Evolutionary conservation across 2,113 vertebrate species (phyloP).

Genomic region (Engraulis encrasicolus): DNA sequence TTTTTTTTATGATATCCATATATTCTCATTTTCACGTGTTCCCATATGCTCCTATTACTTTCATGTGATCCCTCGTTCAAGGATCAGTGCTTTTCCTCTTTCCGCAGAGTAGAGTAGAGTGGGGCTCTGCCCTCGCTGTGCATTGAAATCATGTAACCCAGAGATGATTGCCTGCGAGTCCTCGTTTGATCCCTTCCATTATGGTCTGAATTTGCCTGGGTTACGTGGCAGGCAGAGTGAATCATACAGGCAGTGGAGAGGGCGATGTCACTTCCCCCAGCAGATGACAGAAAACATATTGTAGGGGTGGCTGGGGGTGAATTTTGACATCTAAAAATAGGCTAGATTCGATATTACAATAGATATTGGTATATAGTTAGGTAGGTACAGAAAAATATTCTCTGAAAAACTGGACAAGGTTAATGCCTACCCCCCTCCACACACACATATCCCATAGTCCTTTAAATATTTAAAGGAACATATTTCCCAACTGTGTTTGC

Average conservation of each 20-base stretch:
- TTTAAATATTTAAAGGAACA: no score
- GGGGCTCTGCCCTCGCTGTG: slow-evolving; percentile 23
- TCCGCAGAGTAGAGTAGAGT: no score
- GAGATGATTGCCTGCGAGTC: slow-evolving; percentile 59
- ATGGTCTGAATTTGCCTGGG: slow-evolving; percentile 52
- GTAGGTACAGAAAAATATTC: no score
- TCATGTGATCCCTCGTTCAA: slow-evolving; percentile 9
- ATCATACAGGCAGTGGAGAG: slow-evolving; percentile 40
- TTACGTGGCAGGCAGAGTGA: slow-evolving; percentile 40
- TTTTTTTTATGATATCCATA: neutral
- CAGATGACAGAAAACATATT: neutral
- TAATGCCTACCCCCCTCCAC: no score
- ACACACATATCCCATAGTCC: no score
- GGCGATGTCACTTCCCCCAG: neutral
- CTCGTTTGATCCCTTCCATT: slow-evolving; percentile 55
- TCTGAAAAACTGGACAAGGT: no score
- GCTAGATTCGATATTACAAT: no score
- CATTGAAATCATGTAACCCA: slow-evolving; percentile 53
- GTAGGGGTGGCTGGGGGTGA: no score
- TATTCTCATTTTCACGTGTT: neutral
- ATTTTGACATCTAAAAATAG: no score
- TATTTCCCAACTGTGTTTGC: no score
- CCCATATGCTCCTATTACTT: neutral
- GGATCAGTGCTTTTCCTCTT: slow-evolving; percentile 19
- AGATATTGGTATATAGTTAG: no score